These are phyloP conservation scores for Takifugu bimaculatus DNA, from an alignment of 2,113 vertebrate species.

Conservation along the genomic window DNA sequence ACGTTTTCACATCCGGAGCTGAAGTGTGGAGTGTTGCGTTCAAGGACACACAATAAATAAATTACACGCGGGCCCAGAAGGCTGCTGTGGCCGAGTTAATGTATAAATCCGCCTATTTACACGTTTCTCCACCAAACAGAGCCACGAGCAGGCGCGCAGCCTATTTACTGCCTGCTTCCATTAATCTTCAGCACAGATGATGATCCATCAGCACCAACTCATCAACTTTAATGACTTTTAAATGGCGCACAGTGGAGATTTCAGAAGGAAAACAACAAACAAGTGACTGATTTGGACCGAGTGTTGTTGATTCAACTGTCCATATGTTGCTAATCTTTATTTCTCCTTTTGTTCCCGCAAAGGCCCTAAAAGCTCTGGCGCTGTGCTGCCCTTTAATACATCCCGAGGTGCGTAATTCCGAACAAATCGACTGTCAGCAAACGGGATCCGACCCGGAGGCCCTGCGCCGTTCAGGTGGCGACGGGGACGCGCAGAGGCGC, in stretches of 20 bases:
- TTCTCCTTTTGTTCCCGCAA: not conserved
- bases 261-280: constrained; percentile 73
- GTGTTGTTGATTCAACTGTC: constrained; percentile 75
- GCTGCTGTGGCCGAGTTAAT: too few species aligned
- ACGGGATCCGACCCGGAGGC: not conserved
- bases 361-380: not conserved
- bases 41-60: constrained; percentile 27
- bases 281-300: constrained; percentile 64
- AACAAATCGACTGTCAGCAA: constrained; percentile 34
- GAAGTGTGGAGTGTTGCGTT: constrained; percentile 8
- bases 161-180: constrained; percentile 25
- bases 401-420: constrained; percentile 27
- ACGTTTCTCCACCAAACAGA: not conserved
- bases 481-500: too few species aligned
- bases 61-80: too few species aligned
- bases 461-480: not conserved
- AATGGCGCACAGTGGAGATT: constrained; percentile 52
- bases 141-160: constrained; percentile 4
- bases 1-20: constrained; percentile 27
- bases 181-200: constrained; percentile 20
- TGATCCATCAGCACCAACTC: constrained; percentile 36
- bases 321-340: constrained; percentile 60
- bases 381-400: constrained; percentile 33
- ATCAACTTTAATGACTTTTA: constrained; percentile 52
- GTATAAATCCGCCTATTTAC: not conserved